Evolutionary conservation across 2,113 vertebrate species (phyloP), one percentile per base, ranked within the genome.

Genomic region (Notiomystis cincta): DNA sequence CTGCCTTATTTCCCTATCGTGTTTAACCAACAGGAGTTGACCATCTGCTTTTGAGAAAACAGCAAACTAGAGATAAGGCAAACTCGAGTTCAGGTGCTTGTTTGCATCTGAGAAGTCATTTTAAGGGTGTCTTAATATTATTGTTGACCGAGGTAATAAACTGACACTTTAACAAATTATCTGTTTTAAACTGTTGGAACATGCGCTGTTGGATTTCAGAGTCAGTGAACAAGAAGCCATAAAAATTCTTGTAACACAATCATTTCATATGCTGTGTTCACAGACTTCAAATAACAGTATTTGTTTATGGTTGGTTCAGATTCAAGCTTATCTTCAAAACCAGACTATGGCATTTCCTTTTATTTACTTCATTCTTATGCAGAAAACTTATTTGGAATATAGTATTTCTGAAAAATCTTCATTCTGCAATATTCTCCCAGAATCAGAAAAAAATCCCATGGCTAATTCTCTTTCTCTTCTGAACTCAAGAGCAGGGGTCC

Each of bases 301-400:
- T 88, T 82, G 13, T 47, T 87, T 65, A 69, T 21, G 21, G 18
- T 21, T 89, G 14, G 19, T 66, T 92, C 64, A 80, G 42, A 81
- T 42, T 94, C 33, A 57, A 66, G 47, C 33, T 92, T 95, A 89
- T 78, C 82, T 80, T 83, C 80, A 87, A 95, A 90, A 73, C 40
- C 79, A 90, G 58, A 73, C 35, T 51, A 61, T 3, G 1, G 5
- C 45, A 11, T 42, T 90, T 12, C 37, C 20, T 58, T 79, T 89
- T 62, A 75, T 81, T 81, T 82, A 84, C 65, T 94, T 81, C 44
- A 60, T 78, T 84, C 31, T 57, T 72, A 60, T 8, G 42, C n/a
- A 69, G 18, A 75, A 77, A 86, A 51, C 4, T 64, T 72, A 38
- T 19, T 69, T 54, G 19, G 18, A 88, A 70, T 1, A 30, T 16